Evolutionary conservation across 2,888 invertebrate species (phyloP), one percentile per base, ranked within the genome.

Genomic region (Microctonus hyperodae): DNA sequence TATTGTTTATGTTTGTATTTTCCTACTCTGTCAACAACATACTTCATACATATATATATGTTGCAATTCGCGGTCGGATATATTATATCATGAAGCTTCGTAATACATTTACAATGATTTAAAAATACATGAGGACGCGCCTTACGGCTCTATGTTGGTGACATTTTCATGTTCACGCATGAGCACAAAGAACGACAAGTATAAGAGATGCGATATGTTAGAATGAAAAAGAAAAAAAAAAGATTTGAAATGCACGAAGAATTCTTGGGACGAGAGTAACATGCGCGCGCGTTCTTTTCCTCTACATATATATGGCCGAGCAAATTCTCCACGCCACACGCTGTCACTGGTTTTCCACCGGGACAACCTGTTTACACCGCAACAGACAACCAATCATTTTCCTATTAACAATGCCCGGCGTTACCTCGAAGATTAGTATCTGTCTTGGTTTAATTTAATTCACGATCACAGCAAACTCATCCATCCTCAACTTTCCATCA

Each of bases 361-460:
- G 73, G 70, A 76, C 75, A 81, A 79, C 81, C 79, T 79, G 81
- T 79, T 81, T 78, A 75, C 76, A 72, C 75, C 74, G 73, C 71
- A 70, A 70, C 65, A 70, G 70, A 60, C 72, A 66, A 61, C 62
- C 68, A 73, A 78, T 78, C 75, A 81, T 80, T 81, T 77, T 71
- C 73, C 78, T 76, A 79, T 80, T 80, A 79, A 79, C 78, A 79
- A 79, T 78, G 77, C 76, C 64, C 74, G 70, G 73, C 78, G 74
- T 73, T 72, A 68, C 72, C 53, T 62, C 65, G 40, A 64, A 77
- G 80, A 79, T 78, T 78, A 78, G 75, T 79, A 80, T 79, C 78
- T 73, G 62, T 60, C 70, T 60, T 40, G 57, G 33, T 60, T 53
- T 66, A 60, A 60, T 60, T 60, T 61, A 61, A 55, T 37, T 44